These are phyloP conservation scores for Balaeniceps rex DNA, from an alignment of 2,113 vertebrate genomes.

Conservation along the genomic window DNA sequence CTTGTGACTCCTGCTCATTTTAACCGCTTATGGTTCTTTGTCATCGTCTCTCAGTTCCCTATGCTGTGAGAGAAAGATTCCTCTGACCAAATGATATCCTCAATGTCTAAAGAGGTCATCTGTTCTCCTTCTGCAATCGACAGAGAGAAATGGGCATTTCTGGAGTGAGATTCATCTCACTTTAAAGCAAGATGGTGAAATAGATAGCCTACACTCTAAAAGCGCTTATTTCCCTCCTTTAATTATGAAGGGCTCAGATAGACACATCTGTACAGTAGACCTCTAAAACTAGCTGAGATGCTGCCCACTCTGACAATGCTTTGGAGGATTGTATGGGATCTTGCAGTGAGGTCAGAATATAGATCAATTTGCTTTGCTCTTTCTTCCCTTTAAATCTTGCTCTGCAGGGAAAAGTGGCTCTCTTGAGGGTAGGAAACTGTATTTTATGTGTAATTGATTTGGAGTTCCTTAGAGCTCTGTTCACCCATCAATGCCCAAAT, in stretches of 20 bases:
- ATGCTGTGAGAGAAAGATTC: background rate
- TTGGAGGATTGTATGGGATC: background rate
- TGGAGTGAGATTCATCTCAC: background rate
- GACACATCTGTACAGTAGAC: background rate
- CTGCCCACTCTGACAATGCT: background rate
- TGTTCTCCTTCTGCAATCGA: background rate
- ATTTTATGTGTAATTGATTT: background rate
- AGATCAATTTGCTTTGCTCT: background rate
- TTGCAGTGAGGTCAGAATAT: background rate
- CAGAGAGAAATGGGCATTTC: background rate
- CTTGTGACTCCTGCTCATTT: background rate
- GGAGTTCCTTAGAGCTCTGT: background rate
- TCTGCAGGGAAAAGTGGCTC: background rate
- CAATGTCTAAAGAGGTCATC: accelerated
- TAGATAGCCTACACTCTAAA: background rate
- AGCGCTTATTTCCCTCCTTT: background rate
- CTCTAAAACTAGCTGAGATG: background rate
- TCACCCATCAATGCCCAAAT: background rate
- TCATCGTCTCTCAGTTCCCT: background rate
- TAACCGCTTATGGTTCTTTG: background rate
- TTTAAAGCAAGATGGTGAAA: background rate
- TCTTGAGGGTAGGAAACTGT: background rate
- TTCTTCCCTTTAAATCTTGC: background rate
- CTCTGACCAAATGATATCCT: background rate
- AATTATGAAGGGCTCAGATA: background rate